phyloP scores from a whole-genome alignment of 2,888 invertebrate species.

The Tachystola acroxantha region DNA sequence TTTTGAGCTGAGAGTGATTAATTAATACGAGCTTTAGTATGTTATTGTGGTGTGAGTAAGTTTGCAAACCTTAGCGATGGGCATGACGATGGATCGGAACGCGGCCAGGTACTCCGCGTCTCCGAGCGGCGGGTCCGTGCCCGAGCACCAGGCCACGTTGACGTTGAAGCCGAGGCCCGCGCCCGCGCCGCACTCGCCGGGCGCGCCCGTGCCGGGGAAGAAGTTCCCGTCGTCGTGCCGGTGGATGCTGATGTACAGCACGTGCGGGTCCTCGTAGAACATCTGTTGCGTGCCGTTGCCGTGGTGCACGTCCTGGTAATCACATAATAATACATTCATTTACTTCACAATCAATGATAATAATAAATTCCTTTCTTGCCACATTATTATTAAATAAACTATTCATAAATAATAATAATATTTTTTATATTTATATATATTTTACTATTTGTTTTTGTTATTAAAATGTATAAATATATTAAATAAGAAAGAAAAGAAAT shows the following conservation, averaged over 20 bases:
- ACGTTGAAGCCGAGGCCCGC: constrained; percentile 96
- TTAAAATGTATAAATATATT: too few relatives aligned
- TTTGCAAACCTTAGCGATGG: constrained; percentile 88
- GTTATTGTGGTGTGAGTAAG: too few relatives aligned
- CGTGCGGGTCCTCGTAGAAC: constrained; percentile 96
- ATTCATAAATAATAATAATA: too few relatives aligned
- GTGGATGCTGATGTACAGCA: constrained; percentile 98
- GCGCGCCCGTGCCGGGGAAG: constrained; percentile 99
- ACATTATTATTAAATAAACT: too few relatives aligned
- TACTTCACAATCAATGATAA: too few relatives aligned
- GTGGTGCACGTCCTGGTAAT: constrained; percentile 97
- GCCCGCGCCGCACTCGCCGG: constrained; percentile 94
- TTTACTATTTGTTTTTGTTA: too few relatives aligned
- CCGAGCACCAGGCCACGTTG: constrained; percentile 97
- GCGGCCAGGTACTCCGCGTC: constrained; percentile 99
- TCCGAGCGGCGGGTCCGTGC: constrained; percentile 92
- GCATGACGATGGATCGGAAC: constrained; percentile 96
- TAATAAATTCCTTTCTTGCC: too few relatives aligned
- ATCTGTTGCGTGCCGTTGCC: constrained; percentile 99
- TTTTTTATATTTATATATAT: too few relatives aligned
- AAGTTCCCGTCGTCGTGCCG: constrained; percentile 99
- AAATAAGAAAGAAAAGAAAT: too few relatives aligned
- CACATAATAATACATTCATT: too few relatives aligned
- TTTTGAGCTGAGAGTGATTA: too few relatives aligned
- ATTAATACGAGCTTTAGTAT: too few relatives aligned